Percentiles rank a stretch among this genome's conserved stretches.
Evolutionary conservation across 92 coral and sea anemone species (phyloP).

Genomic region (Virgularia gustaviana): DNA sequence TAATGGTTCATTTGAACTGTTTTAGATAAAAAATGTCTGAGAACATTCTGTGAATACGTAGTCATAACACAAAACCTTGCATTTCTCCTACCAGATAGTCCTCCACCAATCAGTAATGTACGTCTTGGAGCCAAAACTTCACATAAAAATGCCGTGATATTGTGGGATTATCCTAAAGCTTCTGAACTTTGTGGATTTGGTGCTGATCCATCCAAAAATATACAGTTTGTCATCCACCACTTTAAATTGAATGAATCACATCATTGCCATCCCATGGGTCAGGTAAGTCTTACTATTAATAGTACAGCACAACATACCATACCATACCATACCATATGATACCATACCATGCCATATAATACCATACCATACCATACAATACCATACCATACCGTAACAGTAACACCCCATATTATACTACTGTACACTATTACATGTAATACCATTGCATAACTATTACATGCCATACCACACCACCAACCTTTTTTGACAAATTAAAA

Average conservation of each 20-base stretch:
- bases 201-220: background rate
- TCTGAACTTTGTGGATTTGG: constrained; percentile 33
- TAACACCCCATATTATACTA: no score
- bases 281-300: constrained; percentile 2
- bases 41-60: background rate
- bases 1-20: no score
- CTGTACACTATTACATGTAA: no score
- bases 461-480: no score
- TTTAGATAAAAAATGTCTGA: no score
- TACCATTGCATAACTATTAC: no score
- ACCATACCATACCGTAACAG: no score
- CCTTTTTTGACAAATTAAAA: no score
- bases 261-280: constrained; percentile 2
- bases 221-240: constrained; percentile 3
- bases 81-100: constrained; percentile 1
- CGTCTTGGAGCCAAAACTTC: background rate
- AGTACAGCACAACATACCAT: background rate
- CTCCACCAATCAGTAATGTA: background rate
- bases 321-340: no score
- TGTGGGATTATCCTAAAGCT: background rate
- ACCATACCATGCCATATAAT: no score
- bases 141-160: background rate
- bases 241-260: background rate
- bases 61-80: background rate
- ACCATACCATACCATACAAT: no score